phyloP scores from a whole-genome alignment of 2,888 invertebrate genomes.

The Megalurothrips usitatus region DNA sequence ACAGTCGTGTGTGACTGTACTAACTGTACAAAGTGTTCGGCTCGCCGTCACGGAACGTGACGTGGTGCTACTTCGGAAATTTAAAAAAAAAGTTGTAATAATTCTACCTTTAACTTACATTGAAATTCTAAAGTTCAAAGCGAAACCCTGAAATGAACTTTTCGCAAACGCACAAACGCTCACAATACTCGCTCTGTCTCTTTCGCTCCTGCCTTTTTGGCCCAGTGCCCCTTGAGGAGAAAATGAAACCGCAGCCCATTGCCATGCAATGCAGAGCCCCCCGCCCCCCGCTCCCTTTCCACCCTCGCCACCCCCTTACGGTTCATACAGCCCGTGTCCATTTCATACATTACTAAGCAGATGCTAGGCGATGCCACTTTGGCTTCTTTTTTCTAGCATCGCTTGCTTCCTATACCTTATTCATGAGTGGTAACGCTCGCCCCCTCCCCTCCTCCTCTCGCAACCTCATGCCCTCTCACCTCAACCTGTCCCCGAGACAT shows the following conservation, averaged over 20 bases:
- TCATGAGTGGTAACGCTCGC: constrained; percentile 9
- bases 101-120: too few relatives aligned
- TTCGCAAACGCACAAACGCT: not conserved
- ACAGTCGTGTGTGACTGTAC: too few relatives aligned
- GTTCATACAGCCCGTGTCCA: not conserved
- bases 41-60: too few relatives aligned
- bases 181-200: not conserved
- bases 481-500: not conserved
- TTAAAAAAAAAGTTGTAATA: too few relatives aligned
- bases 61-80: too few relatives aligned
- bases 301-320: not conserved
- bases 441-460: not conserved
- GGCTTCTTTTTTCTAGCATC: constrained; percentile 23
- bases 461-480: constrained; percentile 4
- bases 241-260: constrained; percentile 9
- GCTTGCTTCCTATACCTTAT: constrained; percentile 24
- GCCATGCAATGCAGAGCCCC: not conserved
- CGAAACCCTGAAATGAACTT: not conserved
- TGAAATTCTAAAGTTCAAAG: too few relatives aligned
- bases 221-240: too few relatives aligned
- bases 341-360: constrained; percentile 24
- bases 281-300: not conserved
- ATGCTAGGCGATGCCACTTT: constrained; percentile 13
- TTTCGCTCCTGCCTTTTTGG: not conserved
- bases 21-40: too few relatives aligned